phyloP scores from a whole-genome alignment of 2,113 vertebrate species.

The Macaca mulatta region DNA sequence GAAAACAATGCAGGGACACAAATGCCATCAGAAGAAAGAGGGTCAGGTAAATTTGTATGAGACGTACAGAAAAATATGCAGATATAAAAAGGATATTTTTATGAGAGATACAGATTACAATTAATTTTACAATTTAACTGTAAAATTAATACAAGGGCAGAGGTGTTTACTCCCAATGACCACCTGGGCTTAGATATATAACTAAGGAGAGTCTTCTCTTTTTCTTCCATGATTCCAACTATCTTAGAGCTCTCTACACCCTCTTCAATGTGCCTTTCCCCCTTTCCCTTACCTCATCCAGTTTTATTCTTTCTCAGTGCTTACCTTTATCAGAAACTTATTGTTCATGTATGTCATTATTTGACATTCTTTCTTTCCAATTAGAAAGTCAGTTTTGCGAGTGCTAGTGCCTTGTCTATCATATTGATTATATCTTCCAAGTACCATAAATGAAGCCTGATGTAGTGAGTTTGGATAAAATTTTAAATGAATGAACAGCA shows the following conservation, averaged over 20 bases:
- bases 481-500: neutral
- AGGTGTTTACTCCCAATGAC: neutral
- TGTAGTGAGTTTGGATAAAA: neutral
- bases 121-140: too few relatives aligned
- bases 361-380: neutral
- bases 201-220: neutral
- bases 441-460: neutral
- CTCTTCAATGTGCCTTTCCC: neutral
- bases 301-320: neutral
- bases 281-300: neutral
- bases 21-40: neutral
- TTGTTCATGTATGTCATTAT: neutral
- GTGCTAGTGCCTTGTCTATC: neutral
- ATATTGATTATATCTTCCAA: neutral
- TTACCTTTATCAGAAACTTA: neutral
- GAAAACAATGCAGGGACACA: neutral
- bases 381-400: neutral
- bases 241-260: neutral
- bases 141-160: neutral
- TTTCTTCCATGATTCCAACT: neutral
- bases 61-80: neutral
- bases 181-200: neutral
- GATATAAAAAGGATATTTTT: neutral
- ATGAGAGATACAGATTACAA: neutral
- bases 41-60: neutral